Evolutionary conservation across 2,888 invertebrate genomes (phyloP), one percentile per base, ranked within the genome.

Genomic region (Chalcis sispes): DNA sequence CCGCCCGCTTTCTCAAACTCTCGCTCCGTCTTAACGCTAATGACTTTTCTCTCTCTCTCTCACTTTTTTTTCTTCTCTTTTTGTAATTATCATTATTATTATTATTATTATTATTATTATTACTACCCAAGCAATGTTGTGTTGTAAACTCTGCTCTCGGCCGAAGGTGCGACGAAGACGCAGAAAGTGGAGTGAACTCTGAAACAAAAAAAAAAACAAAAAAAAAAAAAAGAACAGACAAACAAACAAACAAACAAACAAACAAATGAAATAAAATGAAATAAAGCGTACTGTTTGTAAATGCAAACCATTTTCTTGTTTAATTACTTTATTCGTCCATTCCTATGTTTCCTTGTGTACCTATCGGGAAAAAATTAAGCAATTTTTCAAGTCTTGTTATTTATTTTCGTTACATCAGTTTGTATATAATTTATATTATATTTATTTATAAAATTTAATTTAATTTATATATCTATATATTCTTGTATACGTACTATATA

Each of bases 141-240:
- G 80, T 81, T 10, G n/a, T n/a, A 81, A 81, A 83, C 81, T 84
- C 81, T 83, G 79, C 82, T 85, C 84, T 84, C 84, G 83, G 83
- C 83, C 84, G 82, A n/a, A n/a, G n/a, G 82, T 83, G n/a, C 8
- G 65, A 4, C n/a, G n/a, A n/a, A n/a, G n/a, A n/a, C n/a, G n/a
- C n/a, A n/a, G n/a, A 79, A 81, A 79, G 77, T 79, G 79, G 77
- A 79, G 72, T 79, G 78, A 80, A 79, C 75, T 80, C 78, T 70
- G 48, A n/a, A n/a, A n/a, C n/a, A n/a, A n/a, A n/a, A n/a, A n/a
- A 75, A 15, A 40, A 65, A 59, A 59, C 5, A 36, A 64, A 25
- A 36, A 64, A 10, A 84, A 82, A 82, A 83, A 23, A 83, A 82
- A 75, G 79, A 52, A 20, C 13, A 58, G 2, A 80, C 78, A 81